Base-by-base conservation (phyloP, 1,140 invertebrate genomes). In the Dolichoris vasculosae region DNA sequence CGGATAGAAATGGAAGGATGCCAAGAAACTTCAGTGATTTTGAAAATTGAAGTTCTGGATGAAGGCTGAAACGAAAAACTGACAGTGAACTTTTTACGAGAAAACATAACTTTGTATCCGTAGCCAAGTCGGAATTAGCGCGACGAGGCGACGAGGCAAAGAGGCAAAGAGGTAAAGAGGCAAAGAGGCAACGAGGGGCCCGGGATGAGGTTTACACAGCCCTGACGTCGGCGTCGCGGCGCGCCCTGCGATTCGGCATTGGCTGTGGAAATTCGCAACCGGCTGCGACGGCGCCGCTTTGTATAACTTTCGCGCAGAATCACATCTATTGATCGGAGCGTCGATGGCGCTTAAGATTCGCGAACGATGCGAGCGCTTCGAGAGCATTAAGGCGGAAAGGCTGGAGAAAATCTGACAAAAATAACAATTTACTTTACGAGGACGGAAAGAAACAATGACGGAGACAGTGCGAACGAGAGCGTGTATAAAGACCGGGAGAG, bases 261-360 rank as follows among this genome's bases (percentile, higher is more conserved):
- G 82, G 73, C 46, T 32, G 82, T 77, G 59, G 48, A 77, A 83
- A 77, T 83, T 83, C 82, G 82, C 83, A 7, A 43, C 67, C 32
- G 35, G 76, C 51, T 38, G 76, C 48, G 76, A 76, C 43, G 55
- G 48, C 80, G 67, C 40, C 67, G 32, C 26, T 15, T 7, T 6
- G 20, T 43, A 1, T 51, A 11, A 17, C 76, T 78, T n/a, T n/a
- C 64, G 84, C 84, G 84, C 84, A 85, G 84, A 81, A 85, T 73
- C 84, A 40, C 67, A 23, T 67, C 84, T 85, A 85, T 85, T 85
- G 84, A 85, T 85, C 76, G 38, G 30, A 9, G 23, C 3, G 32
- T 8, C 67, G 75, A 20, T 43, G 77, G 67, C 63, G 77, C 78
- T 79, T 48, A 71, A 71, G 78, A 76, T 51, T 75, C 32, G 84